A percentile compares a stretch with the other conserved stretches of the same genome.
phyloP scores from a whole-genome alignment of 1,140 invertebrate genomes.

The Elymnias hypermnestra region DNA sequence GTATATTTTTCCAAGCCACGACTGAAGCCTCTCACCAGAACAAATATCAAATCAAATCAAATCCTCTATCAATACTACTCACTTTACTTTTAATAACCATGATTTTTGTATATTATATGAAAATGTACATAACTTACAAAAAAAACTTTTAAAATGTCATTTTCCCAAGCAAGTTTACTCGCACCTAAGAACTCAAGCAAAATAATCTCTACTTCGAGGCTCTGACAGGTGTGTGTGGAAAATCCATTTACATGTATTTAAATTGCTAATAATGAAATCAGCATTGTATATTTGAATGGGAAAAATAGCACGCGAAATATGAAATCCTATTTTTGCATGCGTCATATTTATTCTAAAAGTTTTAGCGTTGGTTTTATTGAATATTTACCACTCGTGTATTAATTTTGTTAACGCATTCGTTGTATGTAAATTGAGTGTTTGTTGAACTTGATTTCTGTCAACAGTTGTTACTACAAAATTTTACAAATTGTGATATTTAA shows the following conservation, averaged over 20 bases:
- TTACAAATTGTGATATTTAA: too few species aligned
- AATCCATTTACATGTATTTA: constrained; percentile 25
- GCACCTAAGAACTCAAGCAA: constrained; percentile 35
- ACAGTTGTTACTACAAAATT: background rate
- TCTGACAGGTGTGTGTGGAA: constrained; percentile 24
- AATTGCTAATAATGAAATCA: constrained; percentile 12
- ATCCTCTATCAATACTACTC: too few species aligned
- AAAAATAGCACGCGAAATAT: background rate
- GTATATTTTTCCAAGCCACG: too few species aligned
- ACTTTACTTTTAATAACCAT: too few species aligned
- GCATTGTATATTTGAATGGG: constrained; percentile 8
- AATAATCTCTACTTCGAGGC: constrained; percentile 28
- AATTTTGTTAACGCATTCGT: background rate
- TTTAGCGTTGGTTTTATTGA: background rate
- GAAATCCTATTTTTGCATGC: background rate
- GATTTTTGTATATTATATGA: too few species aligned
- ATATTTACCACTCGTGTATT: constrained; percentile 1
- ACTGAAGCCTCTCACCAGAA: too few species aligned
- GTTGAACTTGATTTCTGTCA: background rate
- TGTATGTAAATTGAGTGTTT: background rate
- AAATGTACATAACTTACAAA: too few species aligned
- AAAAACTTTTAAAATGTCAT: too few species aligned
- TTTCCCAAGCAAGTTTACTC: too few species aligned
- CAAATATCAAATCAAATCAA: too few species aligned
- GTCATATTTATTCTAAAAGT: constrained; percentile 4